Base-by-base conservation (phyloP, 2,113 vertebrate genomes). In the Craseonycteris thonglongyai region DNA sequence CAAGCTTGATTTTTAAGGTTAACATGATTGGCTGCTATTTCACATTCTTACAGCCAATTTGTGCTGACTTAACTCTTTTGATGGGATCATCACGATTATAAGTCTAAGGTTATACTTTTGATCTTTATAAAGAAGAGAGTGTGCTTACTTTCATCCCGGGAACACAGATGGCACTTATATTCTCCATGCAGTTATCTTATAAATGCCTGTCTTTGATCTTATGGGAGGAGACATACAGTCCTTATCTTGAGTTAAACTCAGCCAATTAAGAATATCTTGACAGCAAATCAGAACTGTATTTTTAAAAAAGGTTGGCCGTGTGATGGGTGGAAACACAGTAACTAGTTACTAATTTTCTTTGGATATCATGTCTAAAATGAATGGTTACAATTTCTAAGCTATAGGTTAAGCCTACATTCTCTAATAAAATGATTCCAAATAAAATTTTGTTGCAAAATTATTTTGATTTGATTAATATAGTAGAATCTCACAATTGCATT, bases 1-100 rank as follows among this genome's bases (percentile, higher is more conserved):
- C n/a, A n/a, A n/a, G n/a, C n/a, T n/a, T n/a, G n/a, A 97, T 93
- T 96, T 94, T 93, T 94, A 82, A 97, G 87, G 56, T 87, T 96
- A 75, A 91, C 15, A 9, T 91, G 82, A 85, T 59, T 86, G 93
- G 82, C 66, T 94, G 89, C 69, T 82, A 51, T 90, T 96, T 90
- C 56, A 49, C 26, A 71, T 91, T 85, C 69, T 88, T 87, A 66
- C 14, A 88, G 87, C 79, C 89, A 91, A 35, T 95, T 97, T 97
- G 74, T 74, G 63, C 74, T 95, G 86, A 93, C 68, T 89, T 95
- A 68, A 86, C 78, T 97, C 22, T 89, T 93, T 89, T 87, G 75
- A 85, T 96, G 90, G 94, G 94, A 83, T 92, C 80, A 75, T 82
- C 2, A 3, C 86, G 79, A 92, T 74, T 96, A 33, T 92, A 86